A percentile compares a stretch with the other conserved stretches of the same genome.
phyloP scores from a whole-genome alignment of 1,140 invertebrate species.

The Musca vetustissima region DNA sequence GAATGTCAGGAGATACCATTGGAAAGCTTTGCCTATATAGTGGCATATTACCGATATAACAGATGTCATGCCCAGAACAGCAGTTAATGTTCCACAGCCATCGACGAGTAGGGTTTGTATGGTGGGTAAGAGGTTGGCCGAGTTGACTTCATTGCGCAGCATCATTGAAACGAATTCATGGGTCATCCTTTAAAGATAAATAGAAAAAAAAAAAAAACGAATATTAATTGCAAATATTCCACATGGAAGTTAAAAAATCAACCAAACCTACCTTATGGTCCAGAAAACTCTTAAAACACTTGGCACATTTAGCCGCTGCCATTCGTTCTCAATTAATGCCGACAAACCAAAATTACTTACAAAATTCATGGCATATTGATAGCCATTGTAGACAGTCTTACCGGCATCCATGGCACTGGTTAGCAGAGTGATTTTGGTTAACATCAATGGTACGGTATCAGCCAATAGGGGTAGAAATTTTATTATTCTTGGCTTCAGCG shows the following conservation, averaged over 20 bases:
- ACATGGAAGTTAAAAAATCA: background rate
- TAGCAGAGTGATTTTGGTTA: slow-evolving; percentile 73
- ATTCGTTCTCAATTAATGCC: slow-evolving; percentile 81
- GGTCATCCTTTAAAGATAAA: slow-evolving; percentile 35
- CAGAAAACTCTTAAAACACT: slow-evolving; percentile 85
- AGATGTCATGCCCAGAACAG: slow-evolving; percentile 91
- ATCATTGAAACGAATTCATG: slow-evolving; percentile 57
- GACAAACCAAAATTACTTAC: slow-evolving; percentile 81
- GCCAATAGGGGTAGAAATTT: slow-evolving; percentile 69
- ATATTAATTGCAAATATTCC: background rate
- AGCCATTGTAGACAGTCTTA: slow-evolving; percentile 69
- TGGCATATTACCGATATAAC: slow-evolving; percentile 86
- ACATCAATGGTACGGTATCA: slow-evolving; percentile 67
- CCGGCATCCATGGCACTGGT: slow-evolving; percentile 67
- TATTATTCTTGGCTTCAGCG: slow-evolving; percentile 64
- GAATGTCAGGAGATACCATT: slow-evolving; percentile 79
- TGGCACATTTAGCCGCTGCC: slow-evolving; percentile 83
- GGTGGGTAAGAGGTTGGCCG: slow-evolving; percentile 55
- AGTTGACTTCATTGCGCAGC: slow-evolving; percentile 49
- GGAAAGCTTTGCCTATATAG: slow-evolving; percentile 84
- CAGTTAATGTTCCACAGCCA: slow-evolving; percentile 88
- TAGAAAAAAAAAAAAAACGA: background rate
- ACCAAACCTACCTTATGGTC: slow-evolving; percentile 74
- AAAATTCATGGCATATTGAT: slow-evolving; percentile 69
- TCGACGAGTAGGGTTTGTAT: slow-evolving; percentile 71